Evolutionary conservation across 2,888 invertebrate species (phyloP).

Genomic region (Campoplex capitator): DNA sequence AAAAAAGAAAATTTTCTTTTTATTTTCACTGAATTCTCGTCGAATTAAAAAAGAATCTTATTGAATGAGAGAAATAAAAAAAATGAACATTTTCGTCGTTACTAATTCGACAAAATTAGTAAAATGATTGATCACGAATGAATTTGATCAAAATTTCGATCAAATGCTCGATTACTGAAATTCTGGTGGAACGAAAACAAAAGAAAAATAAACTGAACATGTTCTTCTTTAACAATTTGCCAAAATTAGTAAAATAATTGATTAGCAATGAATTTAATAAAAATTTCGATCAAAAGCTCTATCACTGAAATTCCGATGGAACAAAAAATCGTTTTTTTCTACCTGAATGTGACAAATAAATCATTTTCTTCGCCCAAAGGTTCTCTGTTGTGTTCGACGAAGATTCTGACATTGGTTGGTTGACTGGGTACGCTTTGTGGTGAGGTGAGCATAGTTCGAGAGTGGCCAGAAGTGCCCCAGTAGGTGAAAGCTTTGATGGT

Average conservation of each 20-base stretch:
- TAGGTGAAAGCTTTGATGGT: slow-evolving; percentile 93
- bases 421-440: slow-evolving; percentile 93
- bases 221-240: too few relatives aligned
- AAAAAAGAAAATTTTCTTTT: too few relatives aligned
- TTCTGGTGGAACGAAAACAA: background rate
- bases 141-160: too few relatives aligned
- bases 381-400: slow-evolving; percentile 87
- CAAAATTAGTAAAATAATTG: too few relatives aligned
- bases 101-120: too few relatives aligned
- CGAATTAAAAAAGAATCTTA: too few relatives aligned
- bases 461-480: slow-evolving; percentile 91
- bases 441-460: slow-evolving; percentile 88
- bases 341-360: slow-evolving; percentile 80
- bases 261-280: too few relatives aligned
- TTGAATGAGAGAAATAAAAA: too few relatives aligned
- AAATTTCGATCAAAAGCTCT: too few relatives aligned
- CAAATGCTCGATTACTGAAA: background rate
- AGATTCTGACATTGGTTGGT: slow-evolving; percentile 91
- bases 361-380: slow-evolving; percentile 79
- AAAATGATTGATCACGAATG: background rate
- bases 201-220: too few relatives aligned
- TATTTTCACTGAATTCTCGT: too few relatives aligned
- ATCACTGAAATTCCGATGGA: background rate
- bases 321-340: slow-evolving; percentile 30
- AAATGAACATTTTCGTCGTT: too few relatives aligned